phyloP scores from a whole-genome alignment of 2,888 invertebrate genomes.

The Scaeva pyrastri region DNA sequence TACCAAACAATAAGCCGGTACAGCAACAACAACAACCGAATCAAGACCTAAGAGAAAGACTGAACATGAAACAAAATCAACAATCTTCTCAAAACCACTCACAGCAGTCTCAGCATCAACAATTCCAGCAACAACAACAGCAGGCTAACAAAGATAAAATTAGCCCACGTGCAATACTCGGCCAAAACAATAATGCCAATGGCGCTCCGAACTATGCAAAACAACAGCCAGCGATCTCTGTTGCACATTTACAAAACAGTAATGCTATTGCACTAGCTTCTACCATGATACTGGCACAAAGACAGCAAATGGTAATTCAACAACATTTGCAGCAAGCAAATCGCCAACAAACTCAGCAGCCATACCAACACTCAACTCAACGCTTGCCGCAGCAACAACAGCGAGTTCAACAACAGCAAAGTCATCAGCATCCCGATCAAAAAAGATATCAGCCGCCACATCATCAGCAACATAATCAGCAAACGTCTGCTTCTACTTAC shows the following conservation, averaged over 20 bases:
- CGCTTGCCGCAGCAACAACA: slow-evolving; percentile 47
- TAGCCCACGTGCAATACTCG: slow-evolving; percentile 77
- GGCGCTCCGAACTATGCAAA: slow-evolving; percentile 31
- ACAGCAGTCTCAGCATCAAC: slow-evolving; percentile 72
- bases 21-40: slow-evolving; percentile 60
- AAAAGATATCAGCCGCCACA: slow-evolving; percentile 19
- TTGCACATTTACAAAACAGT: slow-evolving; percentile 73
- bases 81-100: slow-evolving; percentile 62
- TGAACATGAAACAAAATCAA: slow-evolving; percentile 51
- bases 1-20: slow-evolving; percentile 56
- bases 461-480: slow-evolving; percentile 50
- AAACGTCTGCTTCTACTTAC: background rate
- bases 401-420: slow-evolving; percentile 33
- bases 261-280: slow-evolving; percentile 76
- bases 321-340: slow-evolving; percentile 66
- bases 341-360: slow-evolving; percentile 56
- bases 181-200: slow-evolving; percentile 79
- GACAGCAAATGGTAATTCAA: slow-evolving; percentile 66
- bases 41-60: slow-evolving; percentile 55
- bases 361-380: slow-evolving; percentile 35
- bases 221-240: slow-evolving; percentile 34
- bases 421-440: slow-evolving; percentile 31
- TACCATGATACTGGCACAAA: slow-evolving; percentile 74
- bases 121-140: slow-evolving; percentile 58
- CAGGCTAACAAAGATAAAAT: slow-evolving; percentile 58